A percentile compares a stretch with the other conserved stretches of the same genome.
phyloP scores from a whole-genome alignment of 2,888 invertebrate genomes.

The Mechanitis mazaeus region DNA sequence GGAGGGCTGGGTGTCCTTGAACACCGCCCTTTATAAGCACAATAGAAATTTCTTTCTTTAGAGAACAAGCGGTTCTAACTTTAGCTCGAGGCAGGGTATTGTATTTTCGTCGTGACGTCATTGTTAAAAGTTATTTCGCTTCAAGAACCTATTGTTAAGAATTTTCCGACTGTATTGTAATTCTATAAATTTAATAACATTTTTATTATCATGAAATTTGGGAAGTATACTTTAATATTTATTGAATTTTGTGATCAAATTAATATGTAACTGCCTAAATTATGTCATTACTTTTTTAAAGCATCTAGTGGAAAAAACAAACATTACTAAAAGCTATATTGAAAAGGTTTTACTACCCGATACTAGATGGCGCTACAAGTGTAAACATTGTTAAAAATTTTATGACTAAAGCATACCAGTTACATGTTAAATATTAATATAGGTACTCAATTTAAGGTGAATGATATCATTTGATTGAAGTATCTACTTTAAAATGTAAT shows the following conservation, averaged over 20 bases:
- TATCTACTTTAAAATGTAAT: no score
- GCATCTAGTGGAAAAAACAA: slow-evolving; percentile 13
- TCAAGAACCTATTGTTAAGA: slow-evolving; percentile 6
- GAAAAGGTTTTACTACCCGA: slow-evolving; percentile 38
- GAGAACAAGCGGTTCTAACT: slow-evolving; percentile 38
- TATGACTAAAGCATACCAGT: no score
- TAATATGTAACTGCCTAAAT: no score
- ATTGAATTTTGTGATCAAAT: no score
- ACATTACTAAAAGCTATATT: background rate
- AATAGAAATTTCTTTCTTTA: slow-evolving; percentile 48
- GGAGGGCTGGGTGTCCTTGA: slow-evolving; percentile 52
- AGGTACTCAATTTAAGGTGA: no score
- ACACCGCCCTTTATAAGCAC: slow-evolving; percentile 54
- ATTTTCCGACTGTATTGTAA: background rate
- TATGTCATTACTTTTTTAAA: background rate
- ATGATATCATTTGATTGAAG: no score
- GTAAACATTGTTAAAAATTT: background rate
- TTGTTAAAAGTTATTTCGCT: slow-evolving; percentile 7
- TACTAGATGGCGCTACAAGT: slow-evolving; percentile 34
- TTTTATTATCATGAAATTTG: background rate
- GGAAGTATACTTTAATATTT: background rate
- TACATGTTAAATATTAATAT: no score
- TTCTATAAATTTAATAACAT: background rate
- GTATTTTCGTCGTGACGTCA: slow-evolving; percentile 9
- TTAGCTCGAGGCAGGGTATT: slow-evolving; percentile 21